A percentile compares a stretch with the other conserved stretches of the same genome.
Conservation (phyloP, 2,888 invertebrate species). For the Amphipoea lucens region DNA sequence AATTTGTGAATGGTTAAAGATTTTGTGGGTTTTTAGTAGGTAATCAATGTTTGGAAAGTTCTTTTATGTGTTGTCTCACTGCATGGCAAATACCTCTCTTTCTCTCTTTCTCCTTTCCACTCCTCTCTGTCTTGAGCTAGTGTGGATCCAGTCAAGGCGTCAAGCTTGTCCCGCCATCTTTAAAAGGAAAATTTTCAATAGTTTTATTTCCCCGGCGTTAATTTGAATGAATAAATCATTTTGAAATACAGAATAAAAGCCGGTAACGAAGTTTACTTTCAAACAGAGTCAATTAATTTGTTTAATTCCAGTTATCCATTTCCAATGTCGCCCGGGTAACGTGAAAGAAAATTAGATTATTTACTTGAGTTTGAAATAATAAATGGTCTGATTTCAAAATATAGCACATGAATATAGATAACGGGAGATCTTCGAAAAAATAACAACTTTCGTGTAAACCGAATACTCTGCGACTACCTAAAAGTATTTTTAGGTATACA, state of each 20-base stretch:
- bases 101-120: not conserved
- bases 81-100: not conserved
- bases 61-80: not conserved
- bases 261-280: conserved; percentile 27
- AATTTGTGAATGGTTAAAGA: not conserved
- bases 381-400: not conserved
- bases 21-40: not conserved
- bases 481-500: not conserved
- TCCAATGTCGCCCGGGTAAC: not conserved
- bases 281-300: conserved; percentile 33
- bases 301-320: conserved; percentile 14
- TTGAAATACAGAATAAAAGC: conserved; percentile 18
- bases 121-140: not conserved
- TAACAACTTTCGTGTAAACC: not conserved
- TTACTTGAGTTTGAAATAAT: conserved; percentile 13
- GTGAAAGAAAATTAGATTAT: conserved; percentile 9
- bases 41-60: conserved; percentile 7
- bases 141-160: not conserved
- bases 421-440: not conserved
- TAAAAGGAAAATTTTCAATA: conserved; percentile 1
- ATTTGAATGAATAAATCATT: conserved; percentile 16
- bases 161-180: not conserved
- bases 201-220: not conserved
- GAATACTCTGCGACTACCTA: not conserved
- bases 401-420: not conserved